Percentiles rank a stretch among this genome's conserved stretches.
These are phyloP conservation scores for Yponomeuta evonymella DNA, from an alignment of 2,888 invertebrate genomes.

Conservation along the genomic window DNA sequence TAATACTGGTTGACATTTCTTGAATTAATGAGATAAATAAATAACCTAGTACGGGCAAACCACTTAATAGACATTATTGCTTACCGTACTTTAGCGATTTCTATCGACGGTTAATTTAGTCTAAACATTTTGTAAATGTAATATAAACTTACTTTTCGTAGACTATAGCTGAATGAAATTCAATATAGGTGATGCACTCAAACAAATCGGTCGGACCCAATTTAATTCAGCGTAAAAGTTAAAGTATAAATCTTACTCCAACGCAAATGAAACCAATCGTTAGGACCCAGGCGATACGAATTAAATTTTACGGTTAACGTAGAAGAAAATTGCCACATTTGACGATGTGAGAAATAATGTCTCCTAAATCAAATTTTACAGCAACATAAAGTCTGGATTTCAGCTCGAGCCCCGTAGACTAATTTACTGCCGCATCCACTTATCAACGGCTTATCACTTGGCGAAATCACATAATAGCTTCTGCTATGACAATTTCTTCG, in stretches of 20 bases:
- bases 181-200: background rate
- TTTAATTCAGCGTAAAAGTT: background rate
- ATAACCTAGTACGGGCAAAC: no score
- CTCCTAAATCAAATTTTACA: background rate
- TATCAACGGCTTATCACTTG: constrained; percentile 3
- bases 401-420: background rate
- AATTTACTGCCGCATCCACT: constrained; percentile 3
- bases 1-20: no score
- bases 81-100: no score
- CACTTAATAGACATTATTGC: no score
- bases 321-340: background rate
- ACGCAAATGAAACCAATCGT: background rate
- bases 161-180: no score
- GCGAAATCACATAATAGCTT: background rate
- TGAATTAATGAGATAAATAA: no score
- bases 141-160: no score
- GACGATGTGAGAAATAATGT: background rate
- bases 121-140: no score
- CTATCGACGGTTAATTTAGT: no score
- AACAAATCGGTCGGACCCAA: background rate
- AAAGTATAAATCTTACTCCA: background rate
- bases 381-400: constrained; percentile 27
- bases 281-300: background rate
- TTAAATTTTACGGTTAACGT: background rate
- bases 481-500: no score